Percentiles rank a stretch among this genome's conserved stretches.
phyloP scores from a whole-genome alignment of 2,797 vertebrate genomes.

The Hemitrygon akajei region DNA sequence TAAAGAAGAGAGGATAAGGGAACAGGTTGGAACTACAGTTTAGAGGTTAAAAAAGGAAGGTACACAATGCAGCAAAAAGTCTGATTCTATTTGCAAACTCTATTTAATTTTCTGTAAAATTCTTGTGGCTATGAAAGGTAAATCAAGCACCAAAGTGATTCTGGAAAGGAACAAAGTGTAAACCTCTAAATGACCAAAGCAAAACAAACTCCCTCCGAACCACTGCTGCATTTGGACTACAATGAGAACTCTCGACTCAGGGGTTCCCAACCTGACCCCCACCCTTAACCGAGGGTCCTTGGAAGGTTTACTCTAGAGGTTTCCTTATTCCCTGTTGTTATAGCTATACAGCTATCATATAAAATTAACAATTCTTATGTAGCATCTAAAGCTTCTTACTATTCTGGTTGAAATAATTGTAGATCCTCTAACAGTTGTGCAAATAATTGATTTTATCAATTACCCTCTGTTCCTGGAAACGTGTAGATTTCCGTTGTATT shows the following conservation, averaged over 20 bases:
- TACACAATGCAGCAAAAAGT: too few relatives aligned
- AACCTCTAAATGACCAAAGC: background rate
- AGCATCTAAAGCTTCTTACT: background rate
- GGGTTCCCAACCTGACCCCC: too few relatives aligned
- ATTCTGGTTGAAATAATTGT: background rate
- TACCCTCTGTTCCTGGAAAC: background rate
- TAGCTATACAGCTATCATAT: background rate
- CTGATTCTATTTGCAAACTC: too few relatives aligned
- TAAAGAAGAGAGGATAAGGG: too few relatives aligned
- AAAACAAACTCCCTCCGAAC: background rate
- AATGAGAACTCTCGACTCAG: background rate
- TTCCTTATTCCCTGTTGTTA: background rate
- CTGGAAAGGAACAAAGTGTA: background rate
- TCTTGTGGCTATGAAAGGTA: background rate
- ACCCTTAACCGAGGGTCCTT: too few relatives aligned
- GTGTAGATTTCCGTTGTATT: background rate
- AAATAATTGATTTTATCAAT: background rate
- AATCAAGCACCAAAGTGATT: background rate
- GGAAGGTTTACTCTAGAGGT: background rate
- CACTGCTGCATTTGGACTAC: background rate
- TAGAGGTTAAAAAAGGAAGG: too few relatives aligned
- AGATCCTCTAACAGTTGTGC: background rate
- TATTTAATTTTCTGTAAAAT: too few relatives aligned
- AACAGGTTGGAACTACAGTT: too few relatives aligned
- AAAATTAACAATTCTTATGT: background rate